Base-by-base conservation (phyloP, 2,113 vertebrate species). In the Progne subis region DNA sequence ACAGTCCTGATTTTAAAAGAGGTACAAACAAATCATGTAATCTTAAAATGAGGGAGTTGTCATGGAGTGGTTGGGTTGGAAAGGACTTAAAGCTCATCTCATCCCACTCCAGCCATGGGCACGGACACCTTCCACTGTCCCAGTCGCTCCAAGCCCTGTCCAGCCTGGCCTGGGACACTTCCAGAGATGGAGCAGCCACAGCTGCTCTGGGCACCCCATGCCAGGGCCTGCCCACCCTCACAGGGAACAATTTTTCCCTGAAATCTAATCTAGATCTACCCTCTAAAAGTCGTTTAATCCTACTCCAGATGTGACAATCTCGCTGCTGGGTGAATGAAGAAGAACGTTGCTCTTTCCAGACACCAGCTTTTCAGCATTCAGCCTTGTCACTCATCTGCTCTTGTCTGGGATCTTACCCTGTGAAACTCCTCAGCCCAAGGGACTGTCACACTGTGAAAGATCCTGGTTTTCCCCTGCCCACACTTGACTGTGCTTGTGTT, bases 211-310 rank as follows among this genome's bases (percentile, higher is more conserved):
- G 41, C 29, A 55, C 7, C 15, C 46, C 1, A 3, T 41, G 39
- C 75, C 69, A 60, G 46, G 39, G 6, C 24, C 31, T 74, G 0
- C 4, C 18, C 23, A 9, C 21, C 34, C 44, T 65, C 21, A 0
- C 31, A 52, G 86, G 37, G 60, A 74, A 76, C 14, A 11, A 37
- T 16, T 55, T 31, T 49, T 32, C 24, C 20, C 21, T 41, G 9
- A 16, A 16, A 49, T 6, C 47, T 34, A 14, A 31, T 19, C 4
- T 2, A 43, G 26, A 49, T 56, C 34, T 69, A 4, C 34, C 41
- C 71, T 43, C 56, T 53, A 69, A 82, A 90, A 94, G n/a, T 32
- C 52, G 47, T 44, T 91, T 46, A 75, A 75, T 41, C 39, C 56
- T 39, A 8, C 52, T 59, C 32, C 44, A 70, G 53, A 28, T 61